Evolutionary conservation across 2,797 vertebrate species (phyloP), one percentile per base, ranked within the genome.

Genomic region (Gymnodraco acuticeps): DNA sequence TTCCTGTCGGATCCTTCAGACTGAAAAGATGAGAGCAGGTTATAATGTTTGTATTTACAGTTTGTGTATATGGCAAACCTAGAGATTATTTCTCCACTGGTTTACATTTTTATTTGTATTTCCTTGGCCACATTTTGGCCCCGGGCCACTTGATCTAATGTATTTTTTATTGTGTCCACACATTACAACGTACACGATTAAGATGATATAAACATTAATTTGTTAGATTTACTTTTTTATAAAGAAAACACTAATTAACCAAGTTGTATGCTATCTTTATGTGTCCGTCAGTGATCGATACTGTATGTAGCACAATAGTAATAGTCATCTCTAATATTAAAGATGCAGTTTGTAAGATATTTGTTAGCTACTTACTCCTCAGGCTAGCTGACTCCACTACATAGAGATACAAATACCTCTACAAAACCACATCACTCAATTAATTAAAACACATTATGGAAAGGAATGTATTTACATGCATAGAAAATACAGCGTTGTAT

Each of bases 271-370:
- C 89, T 84, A 92, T 88, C 86, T 88, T 65, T 63, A 11, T 71
- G 64, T 91, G 84, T 92, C 81, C 74, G 85, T 90, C 73, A 72
- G 89, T 92, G 88, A 89, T 88, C 75, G 82, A 89, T 91, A 87
- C 87, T 92, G 87, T 92, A 88, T 90, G 90, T 93, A 93, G 92
- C 92, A 89, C 90, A 92, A 86, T 88, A 91, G 89, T 89, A 79
- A 82, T 82, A 85, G 79, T 87, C 85, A 83, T 82, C 64, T 81
- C 65, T 72, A 80, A 83, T 67, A 63, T 75, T 73, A 73, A 89
- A 78, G 81, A 84, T 62, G 87, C 90, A 79, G 87, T 88, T 87
- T 81, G 85, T 88, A 82, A 85, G 59, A 51, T 52, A 16, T 38
- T 38, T 67, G 17, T 38, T 59, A 71, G 43, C 58, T 67, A 7